These are phyloP conservation scores for Charina bottae DNA, from an alignment of 2,113 vertebrate genomes.

Conservation along the genomic window DNA sequence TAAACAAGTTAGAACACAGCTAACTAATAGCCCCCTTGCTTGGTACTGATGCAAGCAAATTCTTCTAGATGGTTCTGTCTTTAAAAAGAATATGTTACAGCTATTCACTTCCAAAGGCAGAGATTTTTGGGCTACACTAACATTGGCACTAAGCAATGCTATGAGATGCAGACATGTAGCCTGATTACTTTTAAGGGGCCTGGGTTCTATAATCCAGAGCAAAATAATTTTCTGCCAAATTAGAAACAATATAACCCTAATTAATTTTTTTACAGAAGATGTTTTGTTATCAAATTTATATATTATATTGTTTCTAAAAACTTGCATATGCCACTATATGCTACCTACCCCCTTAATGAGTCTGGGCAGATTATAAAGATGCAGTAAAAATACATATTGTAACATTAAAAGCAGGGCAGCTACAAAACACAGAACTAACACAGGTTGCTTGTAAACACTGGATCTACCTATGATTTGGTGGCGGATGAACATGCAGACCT, in stretches of 20 bases:
- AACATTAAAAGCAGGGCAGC: neutral
- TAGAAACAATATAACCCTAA: neutral
- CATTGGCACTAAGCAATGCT: neutral
- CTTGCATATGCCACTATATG: neutral
- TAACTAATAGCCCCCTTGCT: conserved; percentile 15
- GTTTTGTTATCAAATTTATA: neutral
- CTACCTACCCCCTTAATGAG: neutral
- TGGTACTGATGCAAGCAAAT: neutral
- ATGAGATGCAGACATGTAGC: neutral
- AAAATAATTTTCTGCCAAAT: conserved; percentile 21
- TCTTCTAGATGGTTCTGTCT: neutral
- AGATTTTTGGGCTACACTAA: conserved; percentile 1
- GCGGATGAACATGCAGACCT: neutral
- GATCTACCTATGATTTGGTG: neutral
- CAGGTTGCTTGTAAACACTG: neutral
- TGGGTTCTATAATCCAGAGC: neutral
- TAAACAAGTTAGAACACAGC: conserved; percentile 31
- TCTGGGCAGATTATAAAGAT: neutral
- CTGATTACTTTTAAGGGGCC: neutral
- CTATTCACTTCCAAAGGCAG: neutral
- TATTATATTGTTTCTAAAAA: neutral
- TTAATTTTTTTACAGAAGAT: neutral
- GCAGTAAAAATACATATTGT: neutral
- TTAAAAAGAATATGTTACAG: neutral
- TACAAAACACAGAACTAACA: neutral